Percentiles rank a stretch among this genome's conserved stretches.
These are phyloP conservation scores for Dendropsophus ebraccatus DNA, from an alignment of 2,113 vertebrate genomes.

Conservation along the genomic window DNA sequence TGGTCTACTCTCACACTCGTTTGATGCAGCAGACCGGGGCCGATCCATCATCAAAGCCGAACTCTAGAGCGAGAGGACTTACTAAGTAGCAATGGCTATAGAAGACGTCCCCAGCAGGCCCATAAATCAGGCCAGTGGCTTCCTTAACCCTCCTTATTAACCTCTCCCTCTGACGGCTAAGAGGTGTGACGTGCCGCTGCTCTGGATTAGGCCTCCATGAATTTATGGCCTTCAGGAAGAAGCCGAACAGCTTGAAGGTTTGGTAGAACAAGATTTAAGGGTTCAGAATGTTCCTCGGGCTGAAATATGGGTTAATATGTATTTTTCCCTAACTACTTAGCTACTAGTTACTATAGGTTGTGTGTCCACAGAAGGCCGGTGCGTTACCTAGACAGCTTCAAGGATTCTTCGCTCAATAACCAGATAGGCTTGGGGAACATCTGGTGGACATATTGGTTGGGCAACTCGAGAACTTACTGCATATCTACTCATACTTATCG, in stretches of 20 bases:
- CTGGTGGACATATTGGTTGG: not conserved
- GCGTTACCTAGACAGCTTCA: not conserved
- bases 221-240: slow-evolving; percentile 49
- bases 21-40: slow-evolving; percentile 7
- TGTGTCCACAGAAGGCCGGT: not conserved
- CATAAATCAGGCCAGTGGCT: slow-evolving; percentile 54
- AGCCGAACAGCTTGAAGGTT: not conserved
- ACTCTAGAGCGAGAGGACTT: slow-evolving; percentile 23
- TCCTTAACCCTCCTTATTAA: slow-evolving; percentile 58
- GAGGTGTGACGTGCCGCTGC: slow-evolving; percentile 45
- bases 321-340: not conserved
- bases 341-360: too few species aligned
- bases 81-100: slow-evolving; percentile 30
- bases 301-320: not conserved
- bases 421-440: not conserved
- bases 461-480: not conserved
- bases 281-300: not conserved
- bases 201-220: slow-evolving; percentile 43
- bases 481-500: not conserved
- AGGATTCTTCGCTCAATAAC: not conserved
- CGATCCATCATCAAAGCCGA: slow-evolving; percentile 34
- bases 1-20: not conserved
- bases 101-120: slow-evolving; percentile 12
- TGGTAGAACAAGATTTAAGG: not conserved
- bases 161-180: slow-evolving; percentile 50